A percentile compares a stretch with the other conserved stretches of the same genome.
These are phyloP conservation scores for Lasioglossum pauxillum DNA, from an alignment of 2,888 invertebrate genomes.

Conservation along the genomic window DNA sequence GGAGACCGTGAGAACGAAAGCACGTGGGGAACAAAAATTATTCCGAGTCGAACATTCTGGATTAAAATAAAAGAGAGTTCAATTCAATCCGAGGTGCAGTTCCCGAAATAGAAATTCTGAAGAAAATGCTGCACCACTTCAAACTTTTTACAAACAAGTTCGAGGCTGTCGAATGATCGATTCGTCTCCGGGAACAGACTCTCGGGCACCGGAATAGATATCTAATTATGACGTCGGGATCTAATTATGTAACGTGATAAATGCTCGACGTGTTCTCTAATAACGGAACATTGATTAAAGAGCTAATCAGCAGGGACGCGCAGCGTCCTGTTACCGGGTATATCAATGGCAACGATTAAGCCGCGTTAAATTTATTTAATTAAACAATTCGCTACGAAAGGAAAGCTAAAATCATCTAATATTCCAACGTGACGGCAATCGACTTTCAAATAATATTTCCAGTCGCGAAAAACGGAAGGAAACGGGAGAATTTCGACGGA, in stretches of 20 bases:
- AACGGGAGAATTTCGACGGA: not conserved
- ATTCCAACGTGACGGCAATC: not conserved
- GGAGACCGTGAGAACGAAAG: not conserved
- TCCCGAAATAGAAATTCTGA: not conserved
- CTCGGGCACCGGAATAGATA: not conserved
- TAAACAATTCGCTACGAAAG: not conserved
- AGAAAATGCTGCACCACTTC: too few relatives aligned
- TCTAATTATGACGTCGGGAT: constrained; percentile 41
- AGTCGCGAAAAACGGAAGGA: not conserved
- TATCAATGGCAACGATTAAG: not conserved
- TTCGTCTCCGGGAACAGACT: not conserved
- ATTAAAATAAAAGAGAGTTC: not conserved
- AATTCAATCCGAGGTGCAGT: not conserved
- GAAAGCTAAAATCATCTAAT: not conserved
- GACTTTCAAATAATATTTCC: not conserved
- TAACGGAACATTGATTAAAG: constrained; percentile 63
- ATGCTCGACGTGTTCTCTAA: constrained; percentile 38
- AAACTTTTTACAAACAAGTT: not conserved
- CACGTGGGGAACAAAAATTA: not conserved
- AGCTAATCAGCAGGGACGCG: constrained; percentile 24
- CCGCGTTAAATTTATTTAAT: not conserved
- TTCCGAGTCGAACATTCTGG: not conserved
- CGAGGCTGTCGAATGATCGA: not conserved
- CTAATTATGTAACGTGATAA: constrained; percentile 64
- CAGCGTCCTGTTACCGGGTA: constrained; percentile 12